phyloP scores from a whole-genome alignment of 30 jellyfish, hydroid and myxozoan species.

The Aurelia sp. region DNA sequence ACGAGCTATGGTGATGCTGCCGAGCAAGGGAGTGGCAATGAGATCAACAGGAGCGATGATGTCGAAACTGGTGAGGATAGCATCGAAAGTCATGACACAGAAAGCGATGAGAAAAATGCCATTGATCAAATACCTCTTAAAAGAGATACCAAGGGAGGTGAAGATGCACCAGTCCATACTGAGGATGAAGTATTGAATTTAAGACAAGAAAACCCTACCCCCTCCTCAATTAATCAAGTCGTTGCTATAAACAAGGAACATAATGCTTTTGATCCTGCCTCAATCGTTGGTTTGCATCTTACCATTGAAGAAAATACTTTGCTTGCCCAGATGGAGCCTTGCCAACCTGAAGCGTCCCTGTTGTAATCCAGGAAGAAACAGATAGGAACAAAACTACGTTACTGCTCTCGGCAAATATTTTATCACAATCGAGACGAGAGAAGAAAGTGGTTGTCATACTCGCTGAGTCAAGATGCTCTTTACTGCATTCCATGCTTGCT shows the following conservation, averaged over 20 bases:
- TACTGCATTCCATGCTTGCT: conserved; percentile 52
- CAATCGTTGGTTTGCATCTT: conserved; percentile 16
- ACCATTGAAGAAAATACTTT: conserved; percentile 11
- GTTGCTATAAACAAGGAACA: not conserved
- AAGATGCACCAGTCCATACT: too few relatives aligned
- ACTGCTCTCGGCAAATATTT: too few relatives aligned
- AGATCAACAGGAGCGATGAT: conserved; percentile 7
- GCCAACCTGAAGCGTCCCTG: conserved; percentile 18
- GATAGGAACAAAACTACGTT: too few relatives aligned
- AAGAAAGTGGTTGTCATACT: conserved; percentile 32
- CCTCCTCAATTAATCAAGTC: not conserved
- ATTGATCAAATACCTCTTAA: too few relatives aligned
- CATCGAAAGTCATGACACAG: too few relatives aligned
- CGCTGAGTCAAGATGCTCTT: conserved; percentile 20
- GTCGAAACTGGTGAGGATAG: not conserved
- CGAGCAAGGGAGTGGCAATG: not conserved
- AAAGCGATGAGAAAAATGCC: too few relatives aligned
- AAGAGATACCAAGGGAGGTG: too few relatives aligned
- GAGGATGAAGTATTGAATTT: too few relatives aligned
- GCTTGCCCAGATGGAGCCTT: conserved; percentile 28
- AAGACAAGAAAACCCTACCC: not conserved
- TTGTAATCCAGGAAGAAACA: too few relatives aligned
- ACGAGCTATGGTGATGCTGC: not conserved
- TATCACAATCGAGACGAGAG: not conserved
- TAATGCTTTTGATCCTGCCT: conserved; percentile 27